Evolutionary conservation across 1,140 invertebrate genomes (phyloP), one percentile per base, ranked within the genome.

Genomic region (Pararge aegeria): DNA sequence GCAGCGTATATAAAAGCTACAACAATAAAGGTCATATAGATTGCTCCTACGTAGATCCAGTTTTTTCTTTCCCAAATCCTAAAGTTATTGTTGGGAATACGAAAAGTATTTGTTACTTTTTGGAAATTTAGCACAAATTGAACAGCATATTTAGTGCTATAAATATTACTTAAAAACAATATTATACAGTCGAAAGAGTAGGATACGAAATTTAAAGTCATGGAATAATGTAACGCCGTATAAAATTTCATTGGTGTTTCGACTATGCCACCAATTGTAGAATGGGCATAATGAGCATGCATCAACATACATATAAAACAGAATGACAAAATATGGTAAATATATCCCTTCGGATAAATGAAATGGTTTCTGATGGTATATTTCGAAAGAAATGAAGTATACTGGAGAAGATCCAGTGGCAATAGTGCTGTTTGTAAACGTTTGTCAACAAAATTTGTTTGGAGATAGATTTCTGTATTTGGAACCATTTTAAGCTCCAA

Each of bases 331-430:
- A 29, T 29, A 13, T 1, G 16, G 21, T 49, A 49, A 49, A 49
- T 16, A 10, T 49, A 49, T 20, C 46, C 21, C 12, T 49, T 49
- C 0, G 46, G 20, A 16, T 49, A 16, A 16, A 49, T 27, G 20
- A 49, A 49, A 27, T 49, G 27, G 13, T 49, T 49, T 6, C 21
- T 12, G 9, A 49, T 49, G 10, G 46, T 49, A 49, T 29, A 49
- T 29, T 49, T 49, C 5, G 46, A 49, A 49, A 49, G 21, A 27
- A 49, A 49, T 1, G 18, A 27, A 1, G 6, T 49, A 13, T 49
- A 49, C 16, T 49, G 21, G 1, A 49, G 21, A 13, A 49, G 12
- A 27, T 49, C 29, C 2, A 49, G 5, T 3, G 46, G 46, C 9
- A 29, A 5, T 10, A 49, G 21, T 7, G 46, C 46, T 0, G 12